Base-by-base conservation (phyloP, 2,113 vertebrate species). In the Phylloscopus trochiloides region DNA sequence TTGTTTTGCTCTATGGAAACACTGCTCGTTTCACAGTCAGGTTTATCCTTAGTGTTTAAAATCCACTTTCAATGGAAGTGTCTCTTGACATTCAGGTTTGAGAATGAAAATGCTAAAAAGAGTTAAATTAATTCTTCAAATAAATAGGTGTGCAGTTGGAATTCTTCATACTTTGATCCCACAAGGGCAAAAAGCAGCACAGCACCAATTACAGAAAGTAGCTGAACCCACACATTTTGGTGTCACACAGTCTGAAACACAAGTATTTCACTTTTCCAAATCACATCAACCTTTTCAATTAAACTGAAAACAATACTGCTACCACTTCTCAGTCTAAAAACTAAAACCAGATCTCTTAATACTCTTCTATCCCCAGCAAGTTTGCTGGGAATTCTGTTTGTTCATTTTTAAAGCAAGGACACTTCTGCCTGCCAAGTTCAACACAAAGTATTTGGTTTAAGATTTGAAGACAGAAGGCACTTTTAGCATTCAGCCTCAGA, bases 381-480 rank as follows among this genome's bases (percentile, higher is more conserved):
- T 92, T 48, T 36, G 51, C 80, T 70, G 68, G 55, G 68, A 74
- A 73, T 67, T 90, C 75, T 90, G 61, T 89, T 94, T 95, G 91
- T 71, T 95, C 90, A 26, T 87, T 95, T 96, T 84, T 73, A 82
- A 88, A 94, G 94, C 93, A 97, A 97, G 97, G 97, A 98, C 95
- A 97, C 97, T 98, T 98, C 98, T 98, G 98, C 97, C 97, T 97
- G 94, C 94, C 96, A 92, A 96, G 97, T 96, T 97, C 93, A 97
- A 97, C 93, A 95, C 82, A 89, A 97, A 97, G 48, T 98, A 98
- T 98, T 98, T 98, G 98, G 97, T 98, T 98, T 97, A 96, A 91
- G 83, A 88, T 97, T 97, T 97, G 95, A 97, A 97, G 98, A 98
- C 98, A 98, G 98, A 98, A 98, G 98, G 98, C 98, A 98, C 98